Conservation (phyloP, 2,888 invertebrate species). For the Encarsia formosa region DNA sequence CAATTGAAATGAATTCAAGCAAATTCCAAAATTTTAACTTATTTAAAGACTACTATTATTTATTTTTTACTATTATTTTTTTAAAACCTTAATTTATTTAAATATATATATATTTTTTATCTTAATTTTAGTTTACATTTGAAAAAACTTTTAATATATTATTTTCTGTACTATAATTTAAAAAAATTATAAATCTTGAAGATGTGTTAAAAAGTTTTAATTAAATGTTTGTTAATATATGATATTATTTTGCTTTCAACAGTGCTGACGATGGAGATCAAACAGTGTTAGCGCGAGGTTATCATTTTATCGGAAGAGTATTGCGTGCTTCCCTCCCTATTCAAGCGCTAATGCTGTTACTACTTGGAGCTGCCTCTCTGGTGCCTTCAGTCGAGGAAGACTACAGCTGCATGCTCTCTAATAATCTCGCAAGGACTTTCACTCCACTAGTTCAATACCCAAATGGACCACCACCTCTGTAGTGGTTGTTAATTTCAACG, state of each 20-base stretch:
- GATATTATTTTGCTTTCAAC: no score
- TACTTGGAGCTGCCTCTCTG: conserved; percentile 89
- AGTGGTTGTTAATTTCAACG: conserved; percentile 37
- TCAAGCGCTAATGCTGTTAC: conserved; percentile 87
- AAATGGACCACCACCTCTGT: conserved; percentile 90
- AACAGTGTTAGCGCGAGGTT: conserved; percentile 69
- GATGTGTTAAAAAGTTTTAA: no score
- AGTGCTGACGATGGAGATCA: conserved; percentile 56
- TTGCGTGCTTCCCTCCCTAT: conserved; percentile 89
- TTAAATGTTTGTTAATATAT: no score
- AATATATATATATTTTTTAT: no score
- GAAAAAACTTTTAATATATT: no score
- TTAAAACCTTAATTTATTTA: no score
- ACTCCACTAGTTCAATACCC: conserved; percentile 88
- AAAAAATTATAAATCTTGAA: neutral
- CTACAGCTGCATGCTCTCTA: conserved; percentile 79
- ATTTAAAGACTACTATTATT: no score
- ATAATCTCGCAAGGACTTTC: conserved; percentile 76
- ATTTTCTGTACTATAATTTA: neutral
- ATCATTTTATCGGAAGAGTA: conserved; percentile 83
- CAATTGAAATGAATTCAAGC: no score
- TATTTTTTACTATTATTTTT: no score
- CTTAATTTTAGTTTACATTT: no score
- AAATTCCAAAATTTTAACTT: no score
- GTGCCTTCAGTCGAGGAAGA: conserved; percentile 85